Base-by-base conservation (phyloP, 2,113 vertebrate genomes). In the Propithecus coquereli region DNA sequence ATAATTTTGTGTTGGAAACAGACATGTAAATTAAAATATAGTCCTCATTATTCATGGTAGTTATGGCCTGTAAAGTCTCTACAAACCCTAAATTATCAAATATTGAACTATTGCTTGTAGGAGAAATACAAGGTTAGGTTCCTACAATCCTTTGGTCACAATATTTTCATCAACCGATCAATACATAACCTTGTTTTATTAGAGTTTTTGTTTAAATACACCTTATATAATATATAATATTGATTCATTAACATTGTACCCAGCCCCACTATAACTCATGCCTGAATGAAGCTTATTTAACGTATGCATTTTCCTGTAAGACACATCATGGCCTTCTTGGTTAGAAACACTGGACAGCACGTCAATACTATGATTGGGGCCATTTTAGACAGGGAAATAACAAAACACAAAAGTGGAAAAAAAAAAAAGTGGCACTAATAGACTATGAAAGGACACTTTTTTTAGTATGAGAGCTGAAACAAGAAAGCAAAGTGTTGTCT, bases 131-230 rank as follows among this genome's bases (percentile, higher is more conserved):
- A 45, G 37, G 2, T 66, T 86, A 84, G 40, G n/a, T 86, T 77
- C 70, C 79, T 89, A 3, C 34, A 52, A 73, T 59, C 10, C 45
- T 70, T 86, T 92, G 23, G 37, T 81, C 73, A 85, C 34, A 57
- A 1, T 74, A 6, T 70, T 81, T 93, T 94, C 25, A 63, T 89
- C 65, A 82, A 8, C 80, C 85, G 43, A 16, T 86, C 65, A 91
- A 7, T 79, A 37, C 2, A 4, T 77, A 91, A 77, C 8, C 66
- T 70, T 84, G 79, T 91, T 94, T 83, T 90, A n/a, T 54, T 22
- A 83, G 23, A 80, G 10, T 80, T 96, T 95, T 68, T 86, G 25
- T 76, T 74, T 87, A 81, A 77, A 93, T 63, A 79, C 27, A 70
- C 34, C 9, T 50, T 68, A 77, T 34, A 65, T 87, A 71, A 79